These are phyloP conservation scores for Leptinotarsa tumamoca DNA, from an alignment of 2,888 invertebrate genomes.

Conservation along the genomic window DNA sequence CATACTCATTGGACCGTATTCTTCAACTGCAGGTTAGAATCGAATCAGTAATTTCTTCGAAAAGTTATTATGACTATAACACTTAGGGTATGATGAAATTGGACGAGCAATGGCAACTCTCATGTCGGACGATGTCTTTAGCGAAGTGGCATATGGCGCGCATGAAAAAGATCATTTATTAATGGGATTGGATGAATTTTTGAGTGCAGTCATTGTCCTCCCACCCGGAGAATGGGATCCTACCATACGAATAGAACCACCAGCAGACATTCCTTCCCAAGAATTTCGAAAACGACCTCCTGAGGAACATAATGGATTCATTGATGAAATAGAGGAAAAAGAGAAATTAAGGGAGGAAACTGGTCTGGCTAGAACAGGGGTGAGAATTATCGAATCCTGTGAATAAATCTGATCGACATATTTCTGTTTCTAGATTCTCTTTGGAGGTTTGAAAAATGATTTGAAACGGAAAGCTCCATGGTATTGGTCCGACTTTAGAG, in stretches of 20 bases:
- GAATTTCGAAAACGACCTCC: conserved; percentile 79
- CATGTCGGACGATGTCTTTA: conserved; percentile 98
- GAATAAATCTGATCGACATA: neutral
- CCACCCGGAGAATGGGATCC: conserved; percentile 99
- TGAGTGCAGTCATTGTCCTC: conserved; percentile 94
- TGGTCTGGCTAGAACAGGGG: conserved; percentile 85
- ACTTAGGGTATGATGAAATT: conserved; percentile 88
- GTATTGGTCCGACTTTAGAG: conserved; percentile 92
- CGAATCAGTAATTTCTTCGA: neutral
- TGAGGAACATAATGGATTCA: conserved; percentile 79
- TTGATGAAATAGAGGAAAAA: conserved; percentile 86
- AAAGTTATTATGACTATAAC: neutral
- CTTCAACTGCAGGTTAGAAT: conserved; percentile 46
- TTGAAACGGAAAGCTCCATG: conserved; percentile 91
- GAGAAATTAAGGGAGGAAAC: conserved; percentile 85
- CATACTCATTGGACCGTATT: conserved; percentile 86
- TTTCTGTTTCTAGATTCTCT: conserved; percentile 67
- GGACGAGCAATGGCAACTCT: conserved; percentile 97
- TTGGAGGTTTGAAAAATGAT: conserved; percentile 76
- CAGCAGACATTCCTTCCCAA: conserved; percentile 91
- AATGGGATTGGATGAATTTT: conserved; percentile 95
- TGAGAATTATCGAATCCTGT: neutral
- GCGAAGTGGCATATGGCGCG: conserved; percentile 96
- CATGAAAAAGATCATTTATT: conserved; percentile 89
- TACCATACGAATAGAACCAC: conserved; percentile 92